Percentiles rank a stretch among this genome's conserved stretches.
phyloP scores from a whole-genome alignment of 2,797 vertebrate species.

The Lemur catta region DNA sequence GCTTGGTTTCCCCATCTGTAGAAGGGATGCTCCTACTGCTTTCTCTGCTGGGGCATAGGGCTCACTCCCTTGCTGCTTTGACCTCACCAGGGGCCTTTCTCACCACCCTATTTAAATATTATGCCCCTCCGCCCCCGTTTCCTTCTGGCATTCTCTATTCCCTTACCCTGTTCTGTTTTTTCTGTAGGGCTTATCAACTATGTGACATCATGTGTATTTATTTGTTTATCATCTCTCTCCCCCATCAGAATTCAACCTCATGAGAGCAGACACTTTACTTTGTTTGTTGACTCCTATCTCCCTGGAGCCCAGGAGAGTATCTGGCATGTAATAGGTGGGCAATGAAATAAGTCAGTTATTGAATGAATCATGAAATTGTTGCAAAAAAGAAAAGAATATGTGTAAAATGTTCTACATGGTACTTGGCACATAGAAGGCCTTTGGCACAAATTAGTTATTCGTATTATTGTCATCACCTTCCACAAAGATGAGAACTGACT shows the following conservation, averaged over 20 bases:
- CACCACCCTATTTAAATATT: background rate
- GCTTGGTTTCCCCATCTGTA: background rate
- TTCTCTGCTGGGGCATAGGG: background rate
- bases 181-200: background rate
- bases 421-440: background rate
- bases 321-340: background rate
- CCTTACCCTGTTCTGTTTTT: background rate
- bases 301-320: background rate
- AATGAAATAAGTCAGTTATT: conserved; percentile 32
- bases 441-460: background rate
- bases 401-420: background rate
- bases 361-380: conserved; percentile 22
- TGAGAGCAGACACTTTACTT: background rate
- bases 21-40: background rate
- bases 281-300: background rate
- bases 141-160: background rate
- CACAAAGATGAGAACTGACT: background rate
- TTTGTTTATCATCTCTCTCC: background rate
- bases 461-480: background rate
- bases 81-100: background rate
- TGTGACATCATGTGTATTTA: background rate
- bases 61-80: background rate
- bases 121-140: background rate
- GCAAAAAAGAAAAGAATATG: background rate
- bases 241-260: background rate